Evolutionary conservation across 2,113 vertebrate species (phyloP), one percentile per base, ranked within the genome.

Genomic region (Melospiza melodia): DNA sequence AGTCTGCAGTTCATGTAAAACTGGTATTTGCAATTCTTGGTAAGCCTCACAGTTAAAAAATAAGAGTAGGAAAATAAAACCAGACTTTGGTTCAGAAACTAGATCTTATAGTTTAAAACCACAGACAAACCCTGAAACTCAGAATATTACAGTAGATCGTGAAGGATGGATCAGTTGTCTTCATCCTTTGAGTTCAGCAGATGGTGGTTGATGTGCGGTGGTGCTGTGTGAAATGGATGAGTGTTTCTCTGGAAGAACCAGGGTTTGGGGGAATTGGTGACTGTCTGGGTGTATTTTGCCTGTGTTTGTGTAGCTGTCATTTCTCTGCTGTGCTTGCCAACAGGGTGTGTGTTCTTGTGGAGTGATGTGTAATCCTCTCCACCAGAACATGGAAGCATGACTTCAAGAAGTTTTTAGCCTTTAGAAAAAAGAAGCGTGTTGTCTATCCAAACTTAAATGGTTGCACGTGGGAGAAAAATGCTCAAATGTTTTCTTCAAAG

Each of bases 321-420:
- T 96, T 71, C 82, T 88, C 82, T 78, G 63, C 82, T 91, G 19
- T 4, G 78, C 87, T 80, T 97, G 94, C 94, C 96, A 96, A 74
- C 93, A 93, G 96, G 96, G 95, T 71, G 93, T 95, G 96, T 94
- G 85, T 91, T 96, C 72, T 90, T 95, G 48, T 12, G 67, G 44
- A 83, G 78, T 37, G 85, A 93, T 97, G 92, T 93, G 94, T 95
- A 93, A 95, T 95, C 79, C 61, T 96, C 94, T 94, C 95, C 93
- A 81, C 72, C 65, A 96, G 90, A 90, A 95, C 83, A 93, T 81
- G 92, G 91, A 84, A 90, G 85, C 92, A 84, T 84, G 79, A 90
- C 85, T 94, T 94, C 66, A 87, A 84, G 82, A 87, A 77, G 72
- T 12, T 93, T 94, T 88, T 61, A 89, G 57, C 35, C 65, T 90